Evolutionary conservation across 2,797 vertebrate genomes (phyloP).

Genomic region (Sebastes reedi): DNA sequence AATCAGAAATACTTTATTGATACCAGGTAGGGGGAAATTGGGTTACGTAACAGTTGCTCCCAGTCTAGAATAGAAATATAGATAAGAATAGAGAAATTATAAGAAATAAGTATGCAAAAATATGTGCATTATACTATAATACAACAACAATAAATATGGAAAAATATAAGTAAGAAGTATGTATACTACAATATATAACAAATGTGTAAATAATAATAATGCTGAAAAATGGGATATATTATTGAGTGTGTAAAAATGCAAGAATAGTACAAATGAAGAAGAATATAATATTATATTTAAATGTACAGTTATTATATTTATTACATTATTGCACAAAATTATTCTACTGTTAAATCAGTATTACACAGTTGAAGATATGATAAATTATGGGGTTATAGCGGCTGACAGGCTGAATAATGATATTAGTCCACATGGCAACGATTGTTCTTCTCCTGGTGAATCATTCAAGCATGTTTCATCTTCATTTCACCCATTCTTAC

Average conservation of each 20-base stretch:
- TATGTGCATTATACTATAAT: no score
- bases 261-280: neutral
- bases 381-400: neutral
- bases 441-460: constrained; percentile 16
- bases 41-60: neutral
- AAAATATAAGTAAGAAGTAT: neutral
- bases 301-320: neutral
- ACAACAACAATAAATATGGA: no score
- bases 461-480: constrained; percentile 33
- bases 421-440: neutral
- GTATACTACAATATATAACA: no score
- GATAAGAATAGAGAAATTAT: neutral
- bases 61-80: neutral
- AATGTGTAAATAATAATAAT: neutral
- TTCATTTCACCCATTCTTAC: constrained; percentile 9
- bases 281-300: neutral
- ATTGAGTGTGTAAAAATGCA: neutral
- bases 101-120: no score
- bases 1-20: neutral
- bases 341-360: neutral
- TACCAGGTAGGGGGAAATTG: no score
- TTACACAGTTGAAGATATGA: neutral
- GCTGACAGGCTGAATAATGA: neutral
- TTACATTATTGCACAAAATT: neutral
- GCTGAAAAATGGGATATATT: neutral